These are phyloP conservation scores for Percopsis omiscomaycus DNA, from an alignment of 2,797 vertebrate species.

Conservation along the genomic window DNA sequence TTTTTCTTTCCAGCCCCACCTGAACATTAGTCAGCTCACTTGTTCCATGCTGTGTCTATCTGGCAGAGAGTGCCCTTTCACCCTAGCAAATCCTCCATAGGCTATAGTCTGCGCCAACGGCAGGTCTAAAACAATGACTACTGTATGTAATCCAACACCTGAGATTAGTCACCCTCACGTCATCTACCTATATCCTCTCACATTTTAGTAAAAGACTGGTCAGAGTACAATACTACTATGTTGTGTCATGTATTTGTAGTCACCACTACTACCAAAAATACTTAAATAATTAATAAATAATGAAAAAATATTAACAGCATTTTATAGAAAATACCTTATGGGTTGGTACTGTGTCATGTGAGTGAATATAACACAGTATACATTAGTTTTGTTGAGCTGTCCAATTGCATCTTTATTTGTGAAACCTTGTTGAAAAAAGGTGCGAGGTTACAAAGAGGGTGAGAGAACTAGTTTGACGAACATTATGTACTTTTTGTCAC, in stretches of 20 bases:
- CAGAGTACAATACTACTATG: background rate
- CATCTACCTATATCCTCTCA: background rate
- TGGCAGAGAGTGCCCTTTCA: constrained; percentile 27
- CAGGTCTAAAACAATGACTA: constrained; percentile 5
- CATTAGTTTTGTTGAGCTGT: too few species aligned
- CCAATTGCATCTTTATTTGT: background rate
- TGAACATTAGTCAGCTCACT: constrained; percentile 50
- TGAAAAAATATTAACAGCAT: too few species aligned
- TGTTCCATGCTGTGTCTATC: constrained; percentile 31
- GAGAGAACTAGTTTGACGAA: constrained; percentile 12
- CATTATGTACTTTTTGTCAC: constrained; percentile 10
- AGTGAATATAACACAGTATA: too few species aligned
- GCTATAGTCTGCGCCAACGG: constrained; percentile 8
- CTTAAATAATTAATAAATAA: background rate
- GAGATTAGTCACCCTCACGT: background rate
- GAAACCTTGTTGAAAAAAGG: constrained; percentile 4
- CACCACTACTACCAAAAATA: background rate
- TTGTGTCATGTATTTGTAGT: too few species aligned
- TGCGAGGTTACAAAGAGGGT: constrained; percentile 13
- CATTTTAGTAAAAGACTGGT: background rate
- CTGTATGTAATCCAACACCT: background rate
- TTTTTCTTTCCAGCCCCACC: constrained; percentile 26
- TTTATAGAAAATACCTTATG: too few species aligned
- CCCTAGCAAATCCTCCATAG: constrained; percentile 30
- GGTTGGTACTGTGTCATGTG: too few species aligned